A percentile compares a stretch with the other conserved stretches of the same genome.
Conservation (phyloP, 2,113 vertebrate species). For the Petromus typicus region DNA sequence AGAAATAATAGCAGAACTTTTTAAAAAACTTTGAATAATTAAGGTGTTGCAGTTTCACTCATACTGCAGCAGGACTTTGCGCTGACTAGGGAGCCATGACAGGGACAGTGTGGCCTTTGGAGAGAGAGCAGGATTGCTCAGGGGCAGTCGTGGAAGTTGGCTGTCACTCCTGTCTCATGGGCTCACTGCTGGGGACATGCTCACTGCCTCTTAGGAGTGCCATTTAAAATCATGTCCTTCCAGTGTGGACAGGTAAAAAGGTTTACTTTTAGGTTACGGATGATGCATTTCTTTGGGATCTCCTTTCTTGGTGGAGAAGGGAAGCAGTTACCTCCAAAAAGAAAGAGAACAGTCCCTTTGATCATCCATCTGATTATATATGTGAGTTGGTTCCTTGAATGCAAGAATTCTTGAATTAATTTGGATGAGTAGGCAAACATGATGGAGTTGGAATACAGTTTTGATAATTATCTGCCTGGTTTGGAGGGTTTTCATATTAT, state of each 20-base stretch:
- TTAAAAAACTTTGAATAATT: not conserved
- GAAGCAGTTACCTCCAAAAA: slow-evolving; percentile 19
- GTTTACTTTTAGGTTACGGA: not conserved
- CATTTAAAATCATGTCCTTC: slow-evolving; percentile 25
- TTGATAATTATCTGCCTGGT: slow-evolving; percentile 34
- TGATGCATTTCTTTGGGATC: not conserved
- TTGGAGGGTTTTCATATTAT: slow-evolving; percentile 43
- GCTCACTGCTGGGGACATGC: not conserved
- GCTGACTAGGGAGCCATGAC: not conserved
- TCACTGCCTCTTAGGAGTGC: not conserved
- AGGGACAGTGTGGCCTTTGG: not conserved
- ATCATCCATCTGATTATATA: not conserved
- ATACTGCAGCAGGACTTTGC: not conserved
- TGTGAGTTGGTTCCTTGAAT: not conserved
- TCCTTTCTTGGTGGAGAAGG: not conserved
- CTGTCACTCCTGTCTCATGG: not conserved
- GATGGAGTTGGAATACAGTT: slow-evolving; percentile 30
- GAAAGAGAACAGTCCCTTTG: slow-evolving; percentile 51
- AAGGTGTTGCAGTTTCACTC: not conserved
- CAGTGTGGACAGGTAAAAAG: not conserved
- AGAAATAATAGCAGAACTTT: not conserved
- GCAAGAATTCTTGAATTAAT: not conserved
- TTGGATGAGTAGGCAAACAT: not conserved
- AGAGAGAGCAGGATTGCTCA: not conserved
- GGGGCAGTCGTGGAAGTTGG: not conserved